Evolutionary conservation across 2,113 vertebrate species (phyloP).

Genomic region (Serinus canaria): DNA sequence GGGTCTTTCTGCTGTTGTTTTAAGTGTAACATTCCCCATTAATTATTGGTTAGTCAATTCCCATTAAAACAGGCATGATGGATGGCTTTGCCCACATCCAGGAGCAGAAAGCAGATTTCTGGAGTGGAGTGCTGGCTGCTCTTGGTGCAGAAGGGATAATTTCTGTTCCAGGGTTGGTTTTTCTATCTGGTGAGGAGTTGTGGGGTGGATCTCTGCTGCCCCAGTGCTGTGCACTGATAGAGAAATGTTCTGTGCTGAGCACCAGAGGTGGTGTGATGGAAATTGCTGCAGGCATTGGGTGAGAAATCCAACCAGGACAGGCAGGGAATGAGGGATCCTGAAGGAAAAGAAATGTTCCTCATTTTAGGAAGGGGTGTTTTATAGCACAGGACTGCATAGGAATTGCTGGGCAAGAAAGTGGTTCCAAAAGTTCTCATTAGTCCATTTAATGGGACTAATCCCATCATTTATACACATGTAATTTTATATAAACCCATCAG

Average conservation of each 20-base stretch:
- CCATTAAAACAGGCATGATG: background rate
- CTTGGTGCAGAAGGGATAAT: background rate
- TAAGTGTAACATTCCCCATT: background rate
- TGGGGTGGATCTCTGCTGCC: background rate
- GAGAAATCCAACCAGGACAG: background rate
- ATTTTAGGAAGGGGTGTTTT: background rate
- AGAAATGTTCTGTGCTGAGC: background rate
- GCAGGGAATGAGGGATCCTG: background rate
- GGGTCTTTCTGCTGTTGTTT: background rate
- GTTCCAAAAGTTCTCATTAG: background rate
- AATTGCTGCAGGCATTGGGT: background rate
- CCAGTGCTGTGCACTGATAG: background rate
- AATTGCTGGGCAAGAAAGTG: background rate
- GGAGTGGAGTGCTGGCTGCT: background rate
- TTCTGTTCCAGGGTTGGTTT: background rate
- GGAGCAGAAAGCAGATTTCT: background rate
- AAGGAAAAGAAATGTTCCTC: background rate
- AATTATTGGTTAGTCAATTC: constrained; percentile 7
- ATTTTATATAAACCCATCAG: too few relatives aligned
- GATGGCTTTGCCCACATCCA: background rate
- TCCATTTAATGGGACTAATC: background rate
- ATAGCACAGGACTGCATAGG: background rate
- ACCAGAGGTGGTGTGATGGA: background rate
- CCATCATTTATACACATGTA: background rate
- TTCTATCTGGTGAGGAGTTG: background rate